phyloP scores from a whole-genome alignment of 1,140 invertebrate species.

The Drosophila asahinai region DNA sequence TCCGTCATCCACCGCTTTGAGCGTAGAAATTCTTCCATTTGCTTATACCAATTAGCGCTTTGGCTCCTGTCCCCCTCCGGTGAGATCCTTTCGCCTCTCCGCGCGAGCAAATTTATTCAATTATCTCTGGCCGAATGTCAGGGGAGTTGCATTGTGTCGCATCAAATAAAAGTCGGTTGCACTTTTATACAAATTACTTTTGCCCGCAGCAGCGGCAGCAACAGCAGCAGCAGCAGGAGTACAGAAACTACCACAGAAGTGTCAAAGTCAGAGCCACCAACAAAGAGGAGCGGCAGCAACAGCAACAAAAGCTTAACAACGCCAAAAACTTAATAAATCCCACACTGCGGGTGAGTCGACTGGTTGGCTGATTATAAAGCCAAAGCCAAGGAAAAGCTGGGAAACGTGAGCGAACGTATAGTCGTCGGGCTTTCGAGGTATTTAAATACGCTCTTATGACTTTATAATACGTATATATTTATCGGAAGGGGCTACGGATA shows the following conservation, averaged over 20 bases:
- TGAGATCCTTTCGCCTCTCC: neutral
- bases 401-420: neutral
- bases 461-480: neutral
- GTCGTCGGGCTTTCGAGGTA: too few species aligned
- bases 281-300: conserved; percentile 4
- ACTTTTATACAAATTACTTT: conserved; percentile 79
- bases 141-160: conserved; percentile 47
- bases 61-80: conserved; percentile 2
- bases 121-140: conserved; percentile 51
- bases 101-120: conserved; percentile 53
- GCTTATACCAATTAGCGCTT: conserved; percentile 59
- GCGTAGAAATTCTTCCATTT: conserved; percentile 1
- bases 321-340: conserved; percentile 64
- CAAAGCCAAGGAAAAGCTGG: conserved; percentile 22
- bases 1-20: neutral
- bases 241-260: conserved; percentile 35
- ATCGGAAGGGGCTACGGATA: too few species aligned
- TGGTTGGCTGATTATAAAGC: conserved; percentile 62
- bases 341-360: conserved; percentile 18
- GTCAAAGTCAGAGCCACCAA: conserved; percentile 30
- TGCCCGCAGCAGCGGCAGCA: conserved; percentile 43
- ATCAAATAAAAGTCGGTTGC: conserved; percentile 75
- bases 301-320: conserved; percentile 33
- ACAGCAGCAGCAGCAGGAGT: conserved; percentile 9
- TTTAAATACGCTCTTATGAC: conserved; percentile 6